Evolutionary conservation across 2,888 invertebrate species (phyloP), one percentile per base, ranked within the genome.

Genomic region (Fabriciana adippe): DNA sequence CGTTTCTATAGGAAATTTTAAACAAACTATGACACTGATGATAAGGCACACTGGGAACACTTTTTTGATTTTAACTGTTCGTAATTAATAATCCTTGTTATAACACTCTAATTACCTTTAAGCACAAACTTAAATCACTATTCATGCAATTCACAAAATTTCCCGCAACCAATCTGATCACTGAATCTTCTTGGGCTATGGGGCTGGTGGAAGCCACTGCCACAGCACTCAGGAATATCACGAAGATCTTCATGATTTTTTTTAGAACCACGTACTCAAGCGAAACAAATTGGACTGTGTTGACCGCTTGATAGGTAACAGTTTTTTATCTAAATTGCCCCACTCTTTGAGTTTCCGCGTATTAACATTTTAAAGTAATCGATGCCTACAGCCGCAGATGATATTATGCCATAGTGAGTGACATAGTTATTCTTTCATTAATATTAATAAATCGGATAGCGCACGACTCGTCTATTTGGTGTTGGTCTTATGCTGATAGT

Each of bases 251-350:
- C 92, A 92, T 92, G 70, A 84, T 85, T 55, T 69, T 70, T 75
- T 76, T 68, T 73, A 70, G 70, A 71, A 72, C 77, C 79, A 78
- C 82, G 79, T 77, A 75, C 83, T 80, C 79, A 77, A 83, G 84
- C 81, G 85, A 83, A 82, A 81, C 81, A 84, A 81, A 83, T 84
- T 81, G 82, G 81, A 89, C 88, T 90, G 82, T 91, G 92, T 82
- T 87, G 81, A 81, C 78, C 75, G 75, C 75, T 81, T 85, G 84
- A 85, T 84, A 84, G 85, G 86, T 82, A 85, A 87, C 86, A 89
- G 82, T 90, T 88, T 90, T 91, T 90, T 92, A 92, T 91, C 83
- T 83, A 78, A 86, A 84, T 78, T 79, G 73, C 91, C 92, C 92
- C 90, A 87, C 91, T 88, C 80, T 70, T 41, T 51, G 64, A 69